Percentiles rank a stretch among this genome's conserved stretches.
Evolutionary conservation across 1,140 invertebrate species (phyloP).

Genomic region (Lucilia sericata): DNA sequence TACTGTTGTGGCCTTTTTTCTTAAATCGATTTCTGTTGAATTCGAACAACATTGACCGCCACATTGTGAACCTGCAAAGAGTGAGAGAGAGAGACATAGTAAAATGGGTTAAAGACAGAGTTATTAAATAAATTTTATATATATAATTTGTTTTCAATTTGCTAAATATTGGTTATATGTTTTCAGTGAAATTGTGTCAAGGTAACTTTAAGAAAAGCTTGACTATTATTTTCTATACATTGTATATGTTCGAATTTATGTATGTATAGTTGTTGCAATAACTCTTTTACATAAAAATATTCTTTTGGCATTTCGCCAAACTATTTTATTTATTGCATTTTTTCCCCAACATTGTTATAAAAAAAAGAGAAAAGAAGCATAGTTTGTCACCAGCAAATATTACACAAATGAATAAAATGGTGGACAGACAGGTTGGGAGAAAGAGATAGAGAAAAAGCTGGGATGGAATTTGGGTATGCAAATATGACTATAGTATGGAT

Average conservation of each 20-base stretch:
- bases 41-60: slow-evolving; percentile 65
- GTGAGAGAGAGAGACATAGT: slow-evolving; percentile 11
- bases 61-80: slow-evolving; percentile 61
- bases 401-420: background rate
- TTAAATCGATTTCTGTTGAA: slow-evolving; percentile 60
- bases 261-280: background rate
- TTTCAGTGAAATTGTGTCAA: background rate
- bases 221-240: background rate
- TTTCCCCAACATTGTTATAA: background rate
- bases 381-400: background rate
- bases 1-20: slow-evolving; percentile 58
- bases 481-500: too few species aligned
- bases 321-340: background rate
- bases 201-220: background rate
- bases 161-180: background rate
- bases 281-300: background rate
- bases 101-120: background rate
- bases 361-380: background rate
- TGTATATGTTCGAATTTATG: background rate
- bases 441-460: background rate
- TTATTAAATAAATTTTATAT: background rate
- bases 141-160: background rate
- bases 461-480: too few species aligned
- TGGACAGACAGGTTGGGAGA: background rate
- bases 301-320: background rate